Base-by-base conservation (phyloP, 2,113 vertebrate species). In the Struthidea cinerea region DNA sequence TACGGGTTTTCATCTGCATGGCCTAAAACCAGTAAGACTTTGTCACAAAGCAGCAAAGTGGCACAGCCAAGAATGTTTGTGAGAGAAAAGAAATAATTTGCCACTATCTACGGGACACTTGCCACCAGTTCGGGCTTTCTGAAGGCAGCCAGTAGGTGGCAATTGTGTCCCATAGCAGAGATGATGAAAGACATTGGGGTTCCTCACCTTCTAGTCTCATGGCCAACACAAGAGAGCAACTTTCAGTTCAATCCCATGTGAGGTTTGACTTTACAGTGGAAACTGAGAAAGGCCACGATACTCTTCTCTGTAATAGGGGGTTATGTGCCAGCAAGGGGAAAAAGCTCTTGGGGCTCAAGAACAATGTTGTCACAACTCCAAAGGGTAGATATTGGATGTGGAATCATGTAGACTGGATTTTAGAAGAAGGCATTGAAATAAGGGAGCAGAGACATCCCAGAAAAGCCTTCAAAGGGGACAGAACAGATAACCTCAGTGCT, bases 111-210 rank as follows among this genome's bases (percentile, higher is more conserved):
- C 0, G 0, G 30, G 55, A 9, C 11, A 19, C 15, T 18, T 63
- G 37, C 49, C 44, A 60, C 52, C 35, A 68, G 33, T 35, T 75
- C 5, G 24, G 64, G 65, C 18, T 53, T 68, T 52, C 61, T 53
- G 46, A 84, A 77, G 73, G 49, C 73, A 90, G 90, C 93, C 94
- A 78, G 90, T 75, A 96, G 92, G 80, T 96, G 96, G 96, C 96
- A 95, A 92, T 3, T 94, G 47, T 75, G 83, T 67, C 53, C 65
- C 68, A 7, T 0, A 9, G 13, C 1, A 68, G 44, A 42, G 73
- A 65, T 24, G 23, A 30, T 60, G 83, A 80, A 80, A 90, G 9
- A 30, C 49, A 18, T 16, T 3, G 44, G 61, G 53, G 56, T 9
- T 71, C 18, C 24, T 90, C 61, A 12, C 42, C 63, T 89, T 35